Percentiles rank a stretch among this genome's conserved stretches.
phyloP scores from a whole-genome alignment of 2,888 invertebrate genomes.

The Campoplex nolae region DNA sequence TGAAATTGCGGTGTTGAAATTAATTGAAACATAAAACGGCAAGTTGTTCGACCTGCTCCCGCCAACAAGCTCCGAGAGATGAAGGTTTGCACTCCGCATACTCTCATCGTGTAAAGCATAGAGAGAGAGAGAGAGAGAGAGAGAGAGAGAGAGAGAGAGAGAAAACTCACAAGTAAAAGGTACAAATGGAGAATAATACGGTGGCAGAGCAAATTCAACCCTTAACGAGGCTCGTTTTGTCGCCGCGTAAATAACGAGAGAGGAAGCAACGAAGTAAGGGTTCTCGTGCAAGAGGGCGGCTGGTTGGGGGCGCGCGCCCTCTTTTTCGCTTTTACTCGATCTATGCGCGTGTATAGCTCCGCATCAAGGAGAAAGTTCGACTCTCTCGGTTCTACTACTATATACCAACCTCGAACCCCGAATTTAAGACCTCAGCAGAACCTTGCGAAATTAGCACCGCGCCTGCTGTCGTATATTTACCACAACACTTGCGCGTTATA shows the following conservation, averaged over 20 bases:
- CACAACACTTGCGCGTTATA: not conserved
- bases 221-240: slow-evolving; percentile 68
- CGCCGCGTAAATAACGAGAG: slow-evolving; percentile 67
- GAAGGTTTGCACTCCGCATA: slow-evolving; percentile 26
- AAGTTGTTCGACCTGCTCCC: slow-evolving; percentile 2
- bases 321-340: slow-evolving; percentile 26
- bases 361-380: slow-evolving; percentile 56
- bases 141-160: not conserved
- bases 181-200: slow-evolving; percentile 17
- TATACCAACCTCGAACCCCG: slow-evolving; percentile 9
- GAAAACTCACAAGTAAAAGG: slow-evolving; percentile 33
- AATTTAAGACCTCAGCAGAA: slow-evolving; percentile 61
- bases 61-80: slow-evolving; percentile 35
- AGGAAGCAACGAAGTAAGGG: slow-evolving; percentile 25
- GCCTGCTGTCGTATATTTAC: slow-evolving; percentile 42
- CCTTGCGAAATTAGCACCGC: slow-evolving; percentile 63
- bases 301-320: not conserved
- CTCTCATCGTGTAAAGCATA: slow-evolving; percentile 37
- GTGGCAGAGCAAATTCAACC: slow-evolving; percentile 57
- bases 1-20: slow-evolving; percentile 6
- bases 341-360: not conserved
- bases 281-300: slow-evolving; percentile 33
- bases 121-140: too few relatives aligned
- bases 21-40: slow-evolving; percentile 11
- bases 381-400: slow-evolving; percentile 39